phyloP scores from a whole-genome alignment of 2,888 invertebrate species.

The Athalia rosae region DNA sequence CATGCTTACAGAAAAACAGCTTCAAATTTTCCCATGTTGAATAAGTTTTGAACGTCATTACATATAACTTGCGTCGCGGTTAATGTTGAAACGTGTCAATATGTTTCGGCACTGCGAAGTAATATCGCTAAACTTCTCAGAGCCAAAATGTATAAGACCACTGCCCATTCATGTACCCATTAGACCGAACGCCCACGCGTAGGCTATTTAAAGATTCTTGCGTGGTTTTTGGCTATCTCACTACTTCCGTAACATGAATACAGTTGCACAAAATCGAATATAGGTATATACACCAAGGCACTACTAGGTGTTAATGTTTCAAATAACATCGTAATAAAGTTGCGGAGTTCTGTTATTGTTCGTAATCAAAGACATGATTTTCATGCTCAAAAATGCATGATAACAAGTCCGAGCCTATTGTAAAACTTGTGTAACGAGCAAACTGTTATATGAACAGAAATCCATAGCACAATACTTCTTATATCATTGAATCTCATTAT shows the following conservation, averaged over 20 bases:
- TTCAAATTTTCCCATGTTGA: slow-evolving; percentile 44
- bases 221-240: slow-evolving; percentile 56
- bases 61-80: background rate
- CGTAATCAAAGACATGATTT: no score
- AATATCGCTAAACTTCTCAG: slow-evolving; percentile 39
- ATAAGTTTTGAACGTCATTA: slow-evolving; percentile 41
- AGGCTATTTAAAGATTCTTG: slow-evolving; percentile 64
- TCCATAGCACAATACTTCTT: no score
- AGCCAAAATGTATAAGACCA: slow-evolving; percentile 47
- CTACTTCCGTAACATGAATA: slow-evolving; percentile 41
- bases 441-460: no score
- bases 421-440: no score
- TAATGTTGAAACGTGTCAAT: background rate
- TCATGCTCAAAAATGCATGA: no score
- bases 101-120: slow-evolving; percentile 5
- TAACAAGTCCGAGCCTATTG: no score
- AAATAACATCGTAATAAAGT: background rate
- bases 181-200: slow-evolving; percentile 60
- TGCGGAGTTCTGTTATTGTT: background rate
- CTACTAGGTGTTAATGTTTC: background rate
- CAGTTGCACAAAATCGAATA: background rate
- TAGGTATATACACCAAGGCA: no score
- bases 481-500: no score
- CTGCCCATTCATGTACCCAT: slow-evolving; percentile 53
- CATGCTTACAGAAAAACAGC: slow-evolving; percentile 42